Evolutionary conservation across 2,797 vertebrate species (phyloP).

Genomic region (Danio kyathit): DNA sequence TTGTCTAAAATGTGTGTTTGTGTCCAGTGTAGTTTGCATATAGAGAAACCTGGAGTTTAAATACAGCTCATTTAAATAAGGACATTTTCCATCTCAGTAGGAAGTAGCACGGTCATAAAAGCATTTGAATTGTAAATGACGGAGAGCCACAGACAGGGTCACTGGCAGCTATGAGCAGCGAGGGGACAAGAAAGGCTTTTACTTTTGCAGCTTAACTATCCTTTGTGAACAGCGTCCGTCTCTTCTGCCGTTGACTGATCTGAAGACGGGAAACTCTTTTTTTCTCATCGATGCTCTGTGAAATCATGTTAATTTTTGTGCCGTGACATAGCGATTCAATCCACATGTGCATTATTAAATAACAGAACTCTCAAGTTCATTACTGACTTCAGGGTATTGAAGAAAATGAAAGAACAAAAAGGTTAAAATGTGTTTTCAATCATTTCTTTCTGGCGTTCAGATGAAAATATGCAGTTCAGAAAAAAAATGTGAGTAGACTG

Average conservation of each 20-base stretch:
- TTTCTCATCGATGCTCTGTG: constrained; percentile 62
- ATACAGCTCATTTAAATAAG: constrained; percentile 55
- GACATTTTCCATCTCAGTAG: constrained; percentile 60
- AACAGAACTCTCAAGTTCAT: constrained; percentile 71
- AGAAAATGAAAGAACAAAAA: constrained; percentile 59
- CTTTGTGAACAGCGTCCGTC: constrained; percentile 53
- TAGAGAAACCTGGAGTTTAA: constrained; percentile 28
- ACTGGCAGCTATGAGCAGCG: constrained; percentile 49
- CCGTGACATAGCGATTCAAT: constrained; percentile 73
- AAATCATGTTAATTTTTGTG: constrained; percentile 73
- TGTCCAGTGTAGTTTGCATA: constrained; percentile 24
- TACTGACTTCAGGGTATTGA: constrained; percentile 65
- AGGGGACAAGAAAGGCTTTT: constrained; percentile 54
- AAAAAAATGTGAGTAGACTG: constrained; percentile 9
- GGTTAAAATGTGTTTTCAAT: constrained; percentile 53
- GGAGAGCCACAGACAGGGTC: constrained; percentile 53
- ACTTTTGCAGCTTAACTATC: constrained; percentile 51
- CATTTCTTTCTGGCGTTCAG: constrained; percentile 56
- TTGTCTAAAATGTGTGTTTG: constrained; percentile 44
- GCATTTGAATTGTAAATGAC: constrained; percentile 69
- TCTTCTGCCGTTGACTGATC: constrained; percentile 19
- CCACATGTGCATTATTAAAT: constrained; percentile 73
- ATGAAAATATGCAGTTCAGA: constrained; percentile 53
- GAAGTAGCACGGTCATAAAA: constrained; percentile 58
- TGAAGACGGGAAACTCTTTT: constrained; percentile 62